These are phyloP conservation scores for Tolypeutes matacus DNA, from an alignment of 2,797 vertebrate species.

Conservation along the genomic window DNA sequence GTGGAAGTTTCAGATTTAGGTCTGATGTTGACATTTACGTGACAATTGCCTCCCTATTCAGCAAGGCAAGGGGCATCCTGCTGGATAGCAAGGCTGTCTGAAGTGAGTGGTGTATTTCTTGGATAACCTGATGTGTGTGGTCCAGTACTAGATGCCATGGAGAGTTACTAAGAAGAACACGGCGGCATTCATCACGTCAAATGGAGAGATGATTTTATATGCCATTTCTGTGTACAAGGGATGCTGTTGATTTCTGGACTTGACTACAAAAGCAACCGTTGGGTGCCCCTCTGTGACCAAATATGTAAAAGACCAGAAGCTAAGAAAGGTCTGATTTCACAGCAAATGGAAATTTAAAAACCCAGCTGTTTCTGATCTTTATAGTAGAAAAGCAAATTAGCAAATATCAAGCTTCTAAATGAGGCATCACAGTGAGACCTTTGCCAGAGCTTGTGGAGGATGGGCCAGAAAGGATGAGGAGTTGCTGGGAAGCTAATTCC, in stretches of 20 bases:
- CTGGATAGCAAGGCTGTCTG: neutral
- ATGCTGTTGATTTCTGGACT: slow-evolving; percentile 50
- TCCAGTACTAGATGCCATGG: neutral
- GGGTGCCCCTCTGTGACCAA: slow-evolving; percentile 63
- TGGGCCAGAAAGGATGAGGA: slow-evolving; percentile 34
- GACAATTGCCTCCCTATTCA: neutral
- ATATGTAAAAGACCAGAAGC: slow-evolving; percentile 63
- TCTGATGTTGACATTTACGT: neutral
- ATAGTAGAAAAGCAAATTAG: slow-evolving; percentile 74
- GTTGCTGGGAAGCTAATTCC: slow-evolving; percentile 58
- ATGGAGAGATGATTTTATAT: neutral
- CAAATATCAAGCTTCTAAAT: slow-evolving; percentile 60
- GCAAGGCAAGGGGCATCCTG: neutral
- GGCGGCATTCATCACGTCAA: neutral
- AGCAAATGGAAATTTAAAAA: slow-evolving; percentile 66
- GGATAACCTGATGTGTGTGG: neutral
- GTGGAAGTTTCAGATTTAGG: neutral
- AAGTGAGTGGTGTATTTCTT: neutral
- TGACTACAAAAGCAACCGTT: slow-evolving; percentile 46
- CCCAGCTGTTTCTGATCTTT: slow-evolving; percentile 69
- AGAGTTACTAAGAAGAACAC: neutral
- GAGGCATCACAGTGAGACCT: slow-evolving; percentile 67
- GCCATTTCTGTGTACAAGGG: slow-evolving; percentile 6
- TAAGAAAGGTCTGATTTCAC: slow-evolving; percentile 61
- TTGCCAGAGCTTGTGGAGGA: slow-evolving; percentile 59